A percentile compares a stretch with the other conserved stretches of the same genome.
phyloP scores from a whole-genome alignment of 2,113 vertebrate species.

The Azemiops feae region DNA sequence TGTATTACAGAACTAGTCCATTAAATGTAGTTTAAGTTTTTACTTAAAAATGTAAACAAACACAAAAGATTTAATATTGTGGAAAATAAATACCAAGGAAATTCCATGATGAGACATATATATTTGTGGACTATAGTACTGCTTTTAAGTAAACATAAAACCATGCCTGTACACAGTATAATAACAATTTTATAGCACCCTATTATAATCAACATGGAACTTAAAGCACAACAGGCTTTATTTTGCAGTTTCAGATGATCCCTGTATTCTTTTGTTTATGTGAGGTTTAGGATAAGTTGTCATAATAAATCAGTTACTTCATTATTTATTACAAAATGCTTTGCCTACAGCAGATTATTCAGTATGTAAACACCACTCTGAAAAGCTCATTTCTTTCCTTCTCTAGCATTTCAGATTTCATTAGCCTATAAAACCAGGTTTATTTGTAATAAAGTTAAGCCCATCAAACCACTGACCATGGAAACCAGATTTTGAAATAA shows the following conservation, averaged over 20 bases:
- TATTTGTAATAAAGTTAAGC: conserved; percentile 99
- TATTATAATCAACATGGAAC: background rate
- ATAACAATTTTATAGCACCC: background rate
- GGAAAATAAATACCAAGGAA: background rate
- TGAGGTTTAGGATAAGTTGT: conserved; percentile 59
- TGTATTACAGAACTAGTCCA: conserved; percentile 15
- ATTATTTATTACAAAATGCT: conserved; percentile 73
- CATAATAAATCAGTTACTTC: conserved; percentile 72
- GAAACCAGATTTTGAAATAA: conserved; percentile 99
- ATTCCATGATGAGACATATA: background rate
- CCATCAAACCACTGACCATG: conserved; percentile 82
- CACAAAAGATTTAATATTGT: background rate
- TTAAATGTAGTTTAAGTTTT: background rate
- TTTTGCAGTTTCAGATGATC: conserved; percentile 34
- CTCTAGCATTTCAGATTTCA: conserved; percentile 76
- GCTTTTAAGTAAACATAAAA: conserved; percentile 16
- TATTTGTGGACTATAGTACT: background rate
- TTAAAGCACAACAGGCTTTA: conserved; percentile 26
- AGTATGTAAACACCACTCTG: conserved; percentile 65
- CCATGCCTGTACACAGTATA: background rate
- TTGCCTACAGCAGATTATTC: conserved; percentile 64
- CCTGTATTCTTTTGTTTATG: conserved; percentile 46
- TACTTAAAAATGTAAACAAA: background rate
- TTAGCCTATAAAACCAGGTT: conserved; percentile 93
- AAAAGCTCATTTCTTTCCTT: conserved; percentile 61